These are phyloP conservation scores for Halcyon leucocephala DNA, from an alignment of 2,797 vertebrate genomes.

Conservation along the genomic window DNA sequence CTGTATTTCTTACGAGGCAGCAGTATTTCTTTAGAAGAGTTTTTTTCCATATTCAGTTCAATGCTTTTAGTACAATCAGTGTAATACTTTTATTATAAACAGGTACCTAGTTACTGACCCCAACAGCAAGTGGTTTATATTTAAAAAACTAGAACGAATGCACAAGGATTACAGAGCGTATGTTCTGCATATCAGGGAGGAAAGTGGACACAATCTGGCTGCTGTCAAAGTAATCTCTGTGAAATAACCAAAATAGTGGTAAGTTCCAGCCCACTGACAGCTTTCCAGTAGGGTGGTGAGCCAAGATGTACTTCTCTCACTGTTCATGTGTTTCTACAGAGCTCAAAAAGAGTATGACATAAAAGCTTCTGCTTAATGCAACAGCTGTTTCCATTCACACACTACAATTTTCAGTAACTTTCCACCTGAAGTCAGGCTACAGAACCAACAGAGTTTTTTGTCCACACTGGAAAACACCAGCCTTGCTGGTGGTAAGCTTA, in stretches of 20 bases:
- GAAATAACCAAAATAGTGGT: not conserved
- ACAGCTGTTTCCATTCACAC: not conserved
- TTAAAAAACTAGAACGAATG: not conserved
- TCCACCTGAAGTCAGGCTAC: not conserved
- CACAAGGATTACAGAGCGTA: not conserved
- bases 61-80: not conserved
- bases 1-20: not conserved
- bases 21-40: not conserved
- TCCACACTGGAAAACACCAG: not conserved
- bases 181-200: not conserved
- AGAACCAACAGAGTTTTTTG: not conserved
- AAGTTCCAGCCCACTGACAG: not conserved
- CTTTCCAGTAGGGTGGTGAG: not conserved
- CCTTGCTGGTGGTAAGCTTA: not conserved
- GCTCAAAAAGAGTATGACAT: not conserved
- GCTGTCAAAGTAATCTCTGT: not conserved
- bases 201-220: not conserved
- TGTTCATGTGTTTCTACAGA: not conserved
- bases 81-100: not conserved
- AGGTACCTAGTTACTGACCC: not conserved
- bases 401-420: not conserved
- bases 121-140: not conserved
- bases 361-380: not conserved
- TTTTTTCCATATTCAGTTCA: not conserved
- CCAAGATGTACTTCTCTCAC: not conserved